phyloP scores from a whole-genome alignment of 2,888 invertebrate species.

The Sthenelais limicola region DNA sequence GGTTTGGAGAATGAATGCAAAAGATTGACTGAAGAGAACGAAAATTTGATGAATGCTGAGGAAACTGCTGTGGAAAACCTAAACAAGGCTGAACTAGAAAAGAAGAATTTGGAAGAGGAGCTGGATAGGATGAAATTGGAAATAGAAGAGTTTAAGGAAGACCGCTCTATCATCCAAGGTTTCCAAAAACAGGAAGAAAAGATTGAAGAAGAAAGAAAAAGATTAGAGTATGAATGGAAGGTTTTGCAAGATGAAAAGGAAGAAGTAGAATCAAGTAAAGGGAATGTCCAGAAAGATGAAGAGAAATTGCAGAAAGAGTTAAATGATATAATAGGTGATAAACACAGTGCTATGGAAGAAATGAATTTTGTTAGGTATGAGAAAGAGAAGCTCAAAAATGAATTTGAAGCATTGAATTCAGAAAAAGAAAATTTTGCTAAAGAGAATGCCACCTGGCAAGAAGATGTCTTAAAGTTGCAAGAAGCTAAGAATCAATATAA shows the following conservation, averaged over 20 bases:
- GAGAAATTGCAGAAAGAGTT: neutral
- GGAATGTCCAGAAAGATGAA: neutral
- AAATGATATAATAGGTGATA: slow-evolving; percentile 11
- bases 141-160: slow-evolving; percentile 53
- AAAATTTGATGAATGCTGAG: neutral
- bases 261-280: neutral
- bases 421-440: slow-evolving; percentile 13
- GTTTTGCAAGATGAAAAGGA: slow-evolving; percentile 21
- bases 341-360: slow-evolving; percentile 15
- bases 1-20: neutral
- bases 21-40: slow-evolving; percentile 5
- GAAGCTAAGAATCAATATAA: neutral
- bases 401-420: neutral
- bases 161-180: slow-evolving; percentile 43
- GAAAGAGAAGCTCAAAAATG: slow-evolving; percentile 3
- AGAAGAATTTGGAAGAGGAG: slow-evolving; percentile 51
- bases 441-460: too few relatives aligned
- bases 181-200: slow-evolving; percentile 24
- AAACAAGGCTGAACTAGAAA: slow-evolving; percentile 41
- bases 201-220: slow-evolving; percentile 14
- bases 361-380: neutral
- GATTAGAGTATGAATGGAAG: slow-evolving; percentile 30
- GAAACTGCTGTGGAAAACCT: too few relatives aligned
- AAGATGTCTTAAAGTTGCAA: neutral
- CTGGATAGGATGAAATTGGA: slow-evolving; percentile 51